These are phyloP conservation scores for Conger conger DNA, from an alignment of 2,113 vertebrate species.

Conservation along the genomic window DNA sequence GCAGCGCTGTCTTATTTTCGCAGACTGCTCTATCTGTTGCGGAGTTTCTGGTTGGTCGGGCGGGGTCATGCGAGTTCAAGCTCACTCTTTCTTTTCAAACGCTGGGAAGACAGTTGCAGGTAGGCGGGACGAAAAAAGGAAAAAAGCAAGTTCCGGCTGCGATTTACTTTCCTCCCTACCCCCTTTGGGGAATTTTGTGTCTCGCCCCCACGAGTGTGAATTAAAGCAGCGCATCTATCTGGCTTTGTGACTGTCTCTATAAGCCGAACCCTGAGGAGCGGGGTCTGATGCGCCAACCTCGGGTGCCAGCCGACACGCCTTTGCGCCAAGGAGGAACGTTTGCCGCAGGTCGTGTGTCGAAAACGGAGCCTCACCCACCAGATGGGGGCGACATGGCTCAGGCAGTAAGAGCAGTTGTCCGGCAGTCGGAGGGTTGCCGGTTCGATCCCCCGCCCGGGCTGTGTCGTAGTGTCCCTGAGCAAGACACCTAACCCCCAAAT, in stretches of 20 bases:
- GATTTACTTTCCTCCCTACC: conserved; percentile 6
- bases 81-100: background rate
- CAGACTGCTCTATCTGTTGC: background rate
- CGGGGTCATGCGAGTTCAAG: background rate
- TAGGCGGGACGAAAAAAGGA: background rate
- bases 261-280: background rate
- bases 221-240: conserved; percentile 10
- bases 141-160: background rate
- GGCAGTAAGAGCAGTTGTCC: too few relatives aligned
- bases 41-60: background rate
- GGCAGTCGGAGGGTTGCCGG: too few relatives aligned
- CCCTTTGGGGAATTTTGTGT: background rate
- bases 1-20: conserved; percentile 2
- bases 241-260: conserved; percentile 5
- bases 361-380: background rate
- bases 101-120: background rate
- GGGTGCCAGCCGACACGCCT: background rate
- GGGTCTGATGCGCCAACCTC: background rate
- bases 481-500: too few relatives aligned
- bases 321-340: background rate
- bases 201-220: conserved; percentile 10
- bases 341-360: conserved; percentile 9
- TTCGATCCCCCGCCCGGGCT: background rate
- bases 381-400: too few relatives aligned
- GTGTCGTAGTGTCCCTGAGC: too few relatives aligned